A percentile compares a stretch with the other conserved stretches of the same genome.
phyloP scores from a whole-genome alignment of 2,888 invertebrate species.

The Neoaliturus tenellus region DNA sequence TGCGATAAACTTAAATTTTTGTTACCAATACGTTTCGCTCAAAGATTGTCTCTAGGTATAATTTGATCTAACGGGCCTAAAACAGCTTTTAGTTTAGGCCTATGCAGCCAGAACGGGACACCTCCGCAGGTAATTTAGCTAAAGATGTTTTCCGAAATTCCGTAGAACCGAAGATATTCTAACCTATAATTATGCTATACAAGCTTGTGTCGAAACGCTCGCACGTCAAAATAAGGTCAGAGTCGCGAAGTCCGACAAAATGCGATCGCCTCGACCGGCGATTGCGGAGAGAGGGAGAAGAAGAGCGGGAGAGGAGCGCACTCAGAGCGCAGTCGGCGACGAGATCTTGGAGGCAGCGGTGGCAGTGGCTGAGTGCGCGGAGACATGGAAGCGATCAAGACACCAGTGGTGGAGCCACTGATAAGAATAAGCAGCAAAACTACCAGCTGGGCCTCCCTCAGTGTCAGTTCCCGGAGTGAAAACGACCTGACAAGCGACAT shows the following conservation, averaged over 20 bases:
- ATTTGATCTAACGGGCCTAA: no score
- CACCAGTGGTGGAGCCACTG: constrained; percentile 53
- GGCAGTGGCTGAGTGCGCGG: neutral
- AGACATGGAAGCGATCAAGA: constrained; percentile 25
- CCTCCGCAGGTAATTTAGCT: no score
- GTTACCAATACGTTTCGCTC: no score
- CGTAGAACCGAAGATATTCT: no score
- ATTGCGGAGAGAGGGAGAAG: constrained; percentile 18
- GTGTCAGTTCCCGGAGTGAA: neutral
- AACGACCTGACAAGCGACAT: neutral
- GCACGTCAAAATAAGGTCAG: neutral
- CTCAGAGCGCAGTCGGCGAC: neutral
- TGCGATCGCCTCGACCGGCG: neutral
- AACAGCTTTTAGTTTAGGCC: no score
- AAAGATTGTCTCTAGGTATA: no score
- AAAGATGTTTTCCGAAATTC: no score
- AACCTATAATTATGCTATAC: no score
- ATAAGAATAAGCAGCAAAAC: constrained; percentile 45
- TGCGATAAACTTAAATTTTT: no score
- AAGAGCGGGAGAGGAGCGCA: constrained; percentile 4
- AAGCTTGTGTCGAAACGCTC: no score
- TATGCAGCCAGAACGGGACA: no score
- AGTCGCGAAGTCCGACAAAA: neutral
- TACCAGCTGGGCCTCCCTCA: constrained; percentile 53
- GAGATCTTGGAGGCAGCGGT: constrained; percentile 20